Base-by-base conservation (phyloP, 2,888 invertebrate species). In the Agrilus biguttatus region DNA sequence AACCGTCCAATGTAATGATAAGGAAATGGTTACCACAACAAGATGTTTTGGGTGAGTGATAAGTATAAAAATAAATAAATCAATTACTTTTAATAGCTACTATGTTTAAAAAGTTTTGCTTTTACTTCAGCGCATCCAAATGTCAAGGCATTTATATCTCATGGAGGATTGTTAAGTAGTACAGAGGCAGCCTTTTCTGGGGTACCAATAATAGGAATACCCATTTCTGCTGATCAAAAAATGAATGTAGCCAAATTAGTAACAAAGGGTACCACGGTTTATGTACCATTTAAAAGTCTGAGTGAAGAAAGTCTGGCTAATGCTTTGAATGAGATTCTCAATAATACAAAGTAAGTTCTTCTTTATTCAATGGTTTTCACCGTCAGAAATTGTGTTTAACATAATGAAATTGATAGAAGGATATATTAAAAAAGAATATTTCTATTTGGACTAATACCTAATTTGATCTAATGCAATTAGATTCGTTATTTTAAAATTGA, bases 151-250 rank as follows among this genome's bases (percentile, higher is more conserved):
- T 75, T 77, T 49, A 70, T 77, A 42, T 73, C 72, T 13, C 71
- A 74, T 52, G 75, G 73, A 28, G 77, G 75, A 1, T 59, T 73
- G 36, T 65, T 75, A 52, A 72, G 73, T 47, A 61, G 69, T 14
- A 69, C 70, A 49, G 76, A 76, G 54, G 66, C 74, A 0, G 62
- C 71, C 28, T 60, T 65, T 44, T 65, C 65, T 34, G 63, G 62
- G 14, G 68, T 66, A 34, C 69, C 71, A 8, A 59, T 73, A 35
- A 53, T 73, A 43, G 68, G 69, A 38, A 65, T 73, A 48, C 72
- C 73, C 36, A 59, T 73, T 21, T 62, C 66, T 23, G 64, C 63
- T 28, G 72, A 73, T 46, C 72, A 73, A 49, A 58, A 63, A 42
- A 58, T 65, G 14, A 68, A 71, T 50, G 62, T 70, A 48, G 60